phyloP scores from a whole-genome alignment of 2,888 invertebrate genomes.

The Lordiphosa fenestrarum region DNA sequence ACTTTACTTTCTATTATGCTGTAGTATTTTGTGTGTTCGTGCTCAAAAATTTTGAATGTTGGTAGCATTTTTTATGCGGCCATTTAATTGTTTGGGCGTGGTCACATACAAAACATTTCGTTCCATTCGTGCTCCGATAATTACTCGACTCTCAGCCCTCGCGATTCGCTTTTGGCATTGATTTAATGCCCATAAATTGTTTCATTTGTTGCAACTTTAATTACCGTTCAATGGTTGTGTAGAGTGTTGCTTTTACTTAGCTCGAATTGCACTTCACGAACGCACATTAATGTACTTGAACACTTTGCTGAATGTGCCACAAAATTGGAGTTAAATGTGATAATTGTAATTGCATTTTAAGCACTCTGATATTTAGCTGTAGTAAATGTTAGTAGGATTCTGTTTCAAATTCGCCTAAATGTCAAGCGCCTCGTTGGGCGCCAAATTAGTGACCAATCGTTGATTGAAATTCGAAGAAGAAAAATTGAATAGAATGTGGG shows the following conservation, averaged over 20 bases:
- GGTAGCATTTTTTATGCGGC: slow-evolving; percentile 25
- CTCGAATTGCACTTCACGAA: slow-evolving; percentile 7
- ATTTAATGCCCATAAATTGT: slow-evolving; percentile 53
- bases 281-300: slow-evolving; percentile 8
- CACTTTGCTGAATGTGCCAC: slow-evolving; percentile 6
- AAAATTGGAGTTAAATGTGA: neutral
- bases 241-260: no score
- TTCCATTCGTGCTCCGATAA: slow-evolving; percentile 33
- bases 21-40: slow-evolving; percentile 13
- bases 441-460: no score
- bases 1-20: slow-evolving; percentile 38
- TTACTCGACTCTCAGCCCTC: slow-evolving; percentile 11
- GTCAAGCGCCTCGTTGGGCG: no score
- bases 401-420: no score
- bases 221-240: slow-evolving; percentile 29
- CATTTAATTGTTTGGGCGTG: slow-evolving; percentile 53
- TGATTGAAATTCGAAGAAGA: no score
- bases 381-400: no score
- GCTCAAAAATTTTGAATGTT: slow-evolving; percentile 22
- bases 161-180: slow-evolving; percentile 27
- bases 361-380: no score
- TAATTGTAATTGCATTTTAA: neutral
- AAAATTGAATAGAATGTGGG: no score
- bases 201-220: slow-evolving; percentile 41
- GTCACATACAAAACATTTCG: slow-evolving; percentile 21